Conservation (phyloP, 2,113 vertebrate genomes). For the Climacteris rufus region DNA sequence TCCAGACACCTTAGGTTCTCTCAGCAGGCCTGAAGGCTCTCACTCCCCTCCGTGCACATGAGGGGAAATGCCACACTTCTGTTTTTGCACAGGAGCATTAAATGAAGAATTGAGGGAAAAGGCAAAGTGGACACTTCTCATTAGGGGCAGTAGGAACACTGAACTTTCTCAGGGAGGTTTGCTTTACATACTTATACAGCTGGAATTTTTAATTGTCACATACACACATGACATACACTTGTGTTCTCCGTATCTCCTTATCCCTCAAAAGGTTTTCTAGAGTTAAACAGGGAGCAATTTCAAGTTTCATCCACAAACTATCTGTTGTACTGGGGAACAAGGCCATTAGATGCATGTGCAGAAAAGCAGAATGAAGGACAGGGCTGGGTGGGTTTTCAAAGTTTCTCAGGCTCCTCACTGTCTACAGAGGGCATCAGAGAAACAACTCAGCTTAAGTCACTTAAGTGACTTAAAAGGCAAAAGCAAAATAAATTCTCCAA, state of each 20-base stretch:
- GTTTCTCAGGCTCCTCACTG: background rate
- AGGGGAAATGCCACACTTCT: background rate
- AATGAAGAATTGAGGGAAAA: background rate
- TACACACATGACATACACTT: background rate
- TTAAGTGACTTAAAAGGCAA: background rate
- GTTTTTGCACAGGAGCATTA: background rate
- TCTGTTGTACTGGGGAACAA: background rate
- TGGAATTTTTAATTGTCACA: background rate
- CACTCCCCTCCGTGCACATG: accelerated
- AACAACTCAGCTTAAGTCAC: background rate
- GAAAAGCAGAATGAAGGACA: background rate
- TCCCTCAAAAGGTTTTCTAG: background rate
- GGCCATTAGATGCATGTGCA: background rate
- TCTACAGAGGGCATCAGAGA: background rate
- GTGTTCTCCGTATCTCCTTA: background rate
- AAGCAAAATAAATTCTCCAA: background rate
- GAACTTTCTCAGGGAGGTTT: background rate
- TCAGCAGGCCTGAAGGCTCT: background rate
- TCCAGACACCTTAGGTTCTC: background rate
- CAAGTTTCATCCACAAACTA: background rate
- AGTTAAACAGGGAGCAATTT: background rate
- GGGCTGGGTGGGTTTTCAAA: background rate
- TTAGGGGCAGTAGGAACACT: background rate
- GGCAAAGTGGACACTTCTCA: background rate
- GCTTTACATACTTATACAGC: background rate